Base-by-base conservation (phyloP, 2,888 invertebrate species). In the Dasysyrphus albostriatus region DNA sequence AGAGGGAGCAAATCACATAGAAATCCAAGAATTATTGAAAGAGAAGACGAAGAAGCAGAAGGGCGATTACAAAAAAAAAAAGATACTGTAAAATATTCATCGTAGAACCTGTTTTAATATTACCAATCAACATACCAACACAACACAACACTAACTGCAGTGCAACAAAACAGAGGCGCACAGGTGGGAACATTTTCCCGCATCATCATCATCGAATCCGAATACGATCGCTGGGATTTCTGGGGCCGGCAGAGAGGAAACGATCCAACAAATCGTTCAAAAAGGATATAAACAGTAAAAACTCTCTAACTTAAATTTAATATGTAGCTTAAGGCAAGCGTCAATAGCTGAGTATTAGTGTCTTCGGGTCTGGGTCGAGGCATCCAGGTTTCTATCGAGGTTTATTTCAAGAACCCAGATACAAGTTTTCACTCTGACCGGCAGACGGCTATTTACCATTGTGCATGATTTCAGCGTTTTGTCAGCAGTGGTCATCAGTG, bases 101-200 rank as follows among this genome's bases (percentile, higher is more conserved):
- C 76, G 7, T 2, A 42, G 73, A 88, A 85, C 88, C 85, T 79
- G 85, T 88, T 88, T 76, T 67, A 88, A 87, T 83, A 88, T 79
- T 88, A 82, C 88, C 88, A 88, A 88, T 88, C 85, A 88, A 88
- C 88, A 88, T 88, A 83, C 85, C 88, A 85, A 79, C 82, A 85
- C 85, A 83, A 74, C 78, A 81, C 81, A 85, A 78, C 78, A 79
- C 73, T 42, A 63, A 59, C 61, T 49, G 51, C 63, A 34, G 49
- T 67, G 72, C 72, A 76, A 63, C 70, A 54, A 72, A 85, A 73
- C 74, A 32, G 82, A 74, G 82, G 87, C 83, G 87, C 87, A 87
- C 87, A 87, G 87, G 87, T 87, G 87, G 87, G 87, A 87, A 87
- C 78, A 87, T 87, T 87, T 87, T 87, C 65, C 73, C 56, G 73